A percentile compares a stretch with the other conserved stretches of the same genome.
Evolutionary conservation across 2,113 vertebrate genomes (phyloP).

Genomic region (Pionites leucogaster): DNA sequence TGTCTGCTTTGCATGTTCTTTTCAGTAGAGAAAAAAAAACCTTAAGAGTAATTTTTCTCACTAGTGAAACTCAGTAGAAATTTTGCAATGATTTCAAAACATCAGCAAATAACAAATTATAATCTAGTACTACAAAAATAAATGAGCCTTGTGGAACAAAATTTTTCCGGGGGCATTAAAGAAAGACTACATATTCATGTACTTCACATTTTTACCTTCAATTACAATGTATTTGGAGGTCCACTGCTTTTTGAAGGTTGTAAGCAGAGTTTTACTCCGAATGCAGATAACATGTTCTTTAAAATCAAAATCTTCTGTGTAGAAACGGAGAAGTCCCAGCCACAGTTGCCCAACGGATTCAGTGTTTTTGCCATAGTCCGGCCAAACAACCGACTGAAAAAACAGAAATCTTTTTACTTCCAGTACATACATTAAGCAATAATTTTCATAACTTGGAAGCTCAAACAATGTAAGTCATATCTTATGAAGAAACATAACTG

Average conservation of each 20-base stretch:
- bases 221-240: conserved; percentile 96
- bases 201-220: conserved; percentile 79
- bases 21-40: rapidly evolving
- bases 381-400: conserved; percentile 82
- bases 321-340: conserved; percentile 92
- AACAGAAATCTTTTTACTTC: neutral
- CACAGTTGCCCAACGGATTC: conserved; percentile 91
- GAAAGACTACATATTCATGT: neutral
- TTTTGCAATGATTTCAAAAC: neutral
- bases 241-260: conserved; percentile 97
- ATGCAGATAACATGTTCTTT: conserved; percentile 92
- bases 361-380: conserved; percentile 82
- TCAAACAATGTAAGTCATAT: neutral
- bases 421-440: neutral
- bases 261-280: conserved; percentile 87
- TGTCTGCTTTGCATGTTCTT: neutral
- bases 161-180: neutral
- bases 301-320: conserved; percentile 96
- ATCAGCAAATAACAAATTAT: rapidly evolving
- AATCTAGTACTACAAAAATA: neutral
- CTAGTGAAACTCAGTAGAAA: neutral
- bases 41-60: neutral
- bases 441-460: neutral
- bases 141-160: neutral
- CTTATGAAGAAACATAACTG: neutral